Evolutionary conservation across 2,113 vertebrate genomes (phyloP).

Genomic region (Callithrix jacchus): DNA sequence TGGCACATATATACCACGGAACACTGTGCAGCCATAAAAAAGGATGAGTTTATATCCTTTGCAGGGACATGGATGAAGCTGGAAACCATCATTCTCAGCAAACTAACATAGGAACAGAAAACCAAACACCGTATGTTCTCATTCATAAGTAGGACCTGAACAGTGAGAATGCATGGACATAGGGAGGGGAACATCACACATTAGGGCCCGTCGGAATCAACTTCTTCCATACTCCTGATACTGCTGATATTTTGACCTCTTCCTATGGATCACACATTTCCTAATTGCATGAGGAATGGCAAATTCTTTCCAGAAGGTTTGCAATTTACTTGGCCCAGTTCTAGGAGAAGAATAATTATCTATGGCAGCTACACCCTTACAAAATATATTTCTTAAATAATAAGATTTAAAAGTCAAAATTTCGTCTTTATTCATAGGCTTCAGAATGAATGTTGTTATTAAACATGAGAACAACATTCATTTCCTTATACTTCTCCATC

Average conservation of each 20-base stretch:
- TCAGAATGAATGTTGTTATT: neutral
- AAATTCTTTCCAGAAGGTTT: neutral
- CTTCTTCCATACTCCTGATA: neutral
- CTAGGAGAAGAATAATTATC: neutral
- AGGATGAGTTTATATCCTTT: too few relatives aligned
- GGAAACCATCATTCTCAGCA: too few relatives aligned
- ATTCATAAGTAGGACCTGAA: too few relatives aligned
- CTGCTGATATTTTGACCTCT: neutral
- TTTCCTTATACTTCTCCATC: neutral
- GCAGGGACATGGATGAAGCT: too few relatives aligned
- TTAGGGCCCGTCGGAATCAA: neutral
- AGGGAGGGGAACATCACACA: too few relatives aligned
- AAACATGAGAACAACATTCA: neutral
- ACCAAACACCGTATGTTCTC: too few relatives aligned
- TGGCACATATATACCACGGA: rapidly evolving
- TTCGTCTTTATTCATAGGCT: neutral
- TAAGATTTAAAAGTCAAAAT: neutral
- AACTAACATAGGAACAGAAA: too few relatives aligned
- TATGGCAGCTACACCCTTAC: neutral
- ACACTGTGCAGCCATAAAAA: too few relatives aligned
- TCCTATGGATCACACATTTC: neutral
- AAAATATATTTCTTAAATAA: neutral
- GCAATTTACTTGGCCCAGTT: neutral
- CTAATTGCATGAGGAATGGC: neutral
- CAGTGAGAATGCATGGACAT: too few relatives aligned